Evolutionary conservation across 1,140 invertebrate species (phyloP), one percentile per base, ranked within the genome.

Genomic region (Anagrus nilaparvatae): DNA sequence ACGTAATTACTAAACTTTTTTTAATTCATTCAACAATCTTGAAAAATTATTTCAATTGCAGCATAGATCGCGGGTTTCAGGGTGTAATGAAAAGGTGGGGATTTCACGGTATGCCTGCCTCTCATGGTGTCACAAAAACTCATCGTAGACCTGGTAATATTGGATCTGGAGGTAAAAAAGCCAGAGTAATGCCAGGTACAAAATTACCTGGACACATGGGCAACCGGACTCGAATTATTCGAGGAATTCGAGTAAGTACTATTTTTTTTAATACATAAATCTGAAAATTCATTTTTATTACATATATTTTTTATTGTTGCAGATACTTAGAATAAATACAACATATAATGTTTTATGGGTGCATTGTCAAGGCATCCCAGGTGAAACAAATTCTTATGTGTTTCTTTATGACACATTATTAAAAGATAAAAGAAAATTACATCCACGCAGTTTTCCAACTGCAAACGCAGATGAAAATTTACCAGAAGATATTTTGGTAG

Each of bases 201-300:
- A 94, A 95, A 72, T 78, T 99, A 82, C 91, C 93, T 29, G 96
- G 96, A 24, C 87, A 95, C 55, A 97, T 98, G 94, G 96, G 96
- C 20, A 84, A 86, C 56, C 67, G 67, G 46, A 87, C 78, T 71
- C 73, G 84, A 49, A 71, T 74, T 24, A 52, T 78, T 10, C 73
- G 73, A 55, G 92, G 90, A 16, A 59, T 88, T 5, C 79, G 81
- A 66, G 81, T 81, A 59, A 58, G 29, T 23, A 21, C 24, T 51
- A 6, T 12, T 35, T 8, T 29, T 43, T 6, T 42, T 17, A 31
- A 21, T 40, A 5, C 12, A 18, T 19, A 6, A 34, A 39, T n/a
- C 12, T 28, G n/a, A 18, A 5, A 3, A 28, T 18, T 17, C 25
- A 28, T 28, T 20, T 5, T 18, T 28, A 38, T 12, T 18, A 20